These are phyloP conservation scores for Osedax fenrisi DNA, from an alignment of 2,888 invertebrate genomes.

Conservation along the genomic window DNA sequence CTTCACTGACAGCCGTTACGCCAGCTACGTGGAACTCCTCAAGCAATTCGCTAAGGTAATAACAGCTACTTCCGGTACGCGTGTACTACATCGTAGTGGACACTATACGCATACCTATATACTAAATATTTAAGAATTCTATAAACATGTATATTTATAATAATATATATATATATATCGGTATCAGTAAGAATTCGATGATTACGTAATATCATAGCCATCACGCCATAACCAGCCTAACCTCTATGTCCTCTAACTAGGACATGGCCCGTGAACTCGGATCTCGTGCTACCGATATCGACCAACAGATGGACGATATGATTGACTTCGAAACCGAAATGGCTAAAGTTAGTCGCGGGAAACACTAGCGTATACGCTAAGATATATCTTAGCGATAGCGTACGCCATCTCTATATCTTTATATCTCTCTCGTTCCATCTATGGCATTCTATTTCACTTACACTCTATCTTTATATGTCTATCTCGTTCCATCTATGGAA, in stretches of 20 bases:
- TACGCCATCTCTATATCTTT: no score
- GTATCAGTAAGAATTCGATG: neutral
- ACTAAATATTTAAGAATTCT: no score
- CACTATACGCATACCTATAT: no score
- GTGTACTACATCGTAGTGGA: no score
- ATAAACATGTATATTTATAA: neutral
- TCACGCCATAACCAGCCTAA: neutral
- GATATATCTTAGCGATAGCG: no score
- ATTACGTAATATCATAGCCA: neutral
- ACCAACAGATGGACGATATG: neutral
- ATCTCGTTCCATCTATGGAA: no score
- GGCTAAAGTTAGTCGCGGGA: neutral
- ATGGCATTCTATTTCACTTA: no score
- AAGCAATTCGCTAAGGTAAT: neutral
- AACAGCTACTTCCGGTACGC: no score
- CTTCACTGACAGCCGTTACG: neutral
- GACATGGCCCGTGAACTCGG: neutral
- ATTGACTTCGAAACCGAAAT: neutral
- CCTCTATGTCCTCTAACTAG: neutral
- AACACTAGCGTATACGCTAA: no score
- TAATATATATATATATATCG: neutral
- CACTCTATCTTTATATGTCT: no score
- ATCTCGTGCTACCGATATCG: neutral
- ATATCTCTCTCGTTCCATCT: no score
- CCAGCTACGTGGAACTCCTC: neutral